Evolutionary conservation across 2,113 vertebrate genomes (phyloP), one percentile per base, ranked within the genome.

Genomic region (Anoplopoma fimbria): DNA sequence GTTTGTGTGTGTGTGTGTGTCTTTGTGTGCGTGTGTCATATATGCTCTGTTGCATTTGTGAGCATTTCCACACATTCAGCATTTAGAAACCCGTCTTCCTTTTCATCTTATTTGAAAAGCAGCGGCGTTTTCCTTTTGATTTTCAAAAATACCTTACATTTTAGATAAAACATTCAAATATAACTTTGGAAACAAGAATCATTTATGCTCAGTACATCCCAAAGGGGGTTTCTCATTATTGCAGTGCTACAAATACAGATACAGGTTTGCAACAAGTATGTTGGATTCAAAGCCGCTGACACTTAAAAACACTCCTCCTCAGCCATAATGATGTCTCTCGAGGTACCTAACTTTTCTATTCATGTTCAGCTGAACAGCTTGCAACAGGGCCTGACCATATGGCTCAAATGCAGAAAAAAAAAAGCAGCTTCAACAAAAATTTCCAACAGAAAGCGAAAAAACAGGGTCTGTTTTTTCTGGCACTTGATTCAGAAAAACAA

Each of bases 261-360:
- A 58, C 25, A 80, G 49, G 49, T 51, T 3, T 61, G 83, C 75
- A 80, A 86, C 86, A 85, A 79, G 75, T 86, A 25, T 70, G 40
- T 73, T 72, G 40, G 25, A 45, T 74, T 83, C 36, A 89, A 85
- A 89, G 61, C 69, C 55, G 40, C 38, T 75, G 42, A 83, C 89
- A 91, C 83, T 88, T 85, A 79, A 55, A 78, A 83, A 55, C 68
- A 81, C 25, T 69, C 49, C 29, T 77, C 62, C 73, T 74, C 76
- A 75, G 83, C 65, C 86, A 86, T 90, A 90, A 92, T 91, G 82
- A 91, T 79, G 85, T 90, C 91, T 91, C 90, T 90, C 90, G 40
- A 57, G 89, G 83, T 91, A 81, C 65, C 75, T 69, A 71, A 85
- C 85, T 80, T 91, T 87, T 81, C 77, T 82, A 61, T 91, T 93